These are phyloP conservation scores for Montipora efflorescens DNA, from an alignment of 64 coral and sea anemone species.

Conservation along the genomic window DNA sequence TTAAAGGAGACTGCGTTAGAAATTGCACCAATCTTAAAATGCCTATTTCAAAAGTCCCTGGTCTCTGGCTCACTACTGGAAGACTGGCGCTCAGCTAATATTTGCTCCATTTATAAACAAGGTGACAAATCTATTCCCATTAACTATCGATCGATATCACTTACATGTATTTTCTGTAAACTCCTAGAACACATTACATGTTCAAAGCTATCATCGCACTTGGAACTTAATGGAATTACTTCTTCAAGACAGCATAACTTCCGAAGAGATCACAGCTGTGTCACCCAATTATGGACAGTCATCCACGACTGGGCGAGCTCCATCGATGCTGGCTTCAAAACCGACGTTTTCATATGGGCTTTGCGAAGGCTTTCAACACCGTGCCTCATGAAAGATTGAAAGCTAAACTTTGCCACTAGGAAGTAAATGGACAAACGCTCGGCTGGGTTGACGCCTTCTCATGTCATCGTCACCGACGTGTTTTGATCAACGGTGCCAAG, in stretches of 20 bases:
- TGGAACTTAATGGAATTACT: not conserved
- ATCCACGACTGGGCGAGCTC: conserved; percentile 25
- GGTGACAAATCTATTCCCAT: conserved; percentile 8
- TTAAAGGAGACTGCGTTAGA: conserved; percentile 45
- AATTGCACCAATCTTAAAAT: conserved; percentile 48
- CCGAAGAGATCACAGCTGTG: not conserved
- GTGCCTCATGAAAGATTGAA: too few relatives aligned
- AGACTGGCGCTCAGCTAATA: conserved; percentile 46
- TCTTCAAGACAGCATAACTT: conserved; percentile 22
- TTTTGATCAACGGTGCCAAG: too few relatives aligned
- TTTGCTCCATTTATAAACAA: conserved; percentile 50
- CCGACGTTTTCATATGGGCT: too few relatives aligned
- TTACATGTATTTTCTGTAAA: conserved; percentile 32
- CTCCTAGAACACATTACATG: conserved; percentile 40
- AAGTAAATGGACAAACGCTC: too few relatives aligned
- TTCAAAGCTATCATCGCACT: conserved; percentile 24
- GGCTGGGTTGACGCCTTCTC: too few relatives aligned
- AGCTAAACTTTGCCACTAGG: too few relatives aligned
- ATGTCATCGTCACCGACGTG: too few relatives aligned
- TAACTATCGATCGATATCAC: conserved; percentile 23
- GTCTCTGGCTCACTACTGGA: not conserved
- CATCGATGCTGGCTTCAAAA: not conserved
- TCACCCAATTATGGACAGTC: conserved; percentile 13
- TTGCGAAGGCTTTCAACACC: too few relatives aligned
- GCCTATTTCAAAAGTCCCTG: conserved; percentile 58